phyloP scores from a whole-genome alignment of 2,113 vertebrate species.

The rabbit (Oryctolagus cuniculus) region DNA sequence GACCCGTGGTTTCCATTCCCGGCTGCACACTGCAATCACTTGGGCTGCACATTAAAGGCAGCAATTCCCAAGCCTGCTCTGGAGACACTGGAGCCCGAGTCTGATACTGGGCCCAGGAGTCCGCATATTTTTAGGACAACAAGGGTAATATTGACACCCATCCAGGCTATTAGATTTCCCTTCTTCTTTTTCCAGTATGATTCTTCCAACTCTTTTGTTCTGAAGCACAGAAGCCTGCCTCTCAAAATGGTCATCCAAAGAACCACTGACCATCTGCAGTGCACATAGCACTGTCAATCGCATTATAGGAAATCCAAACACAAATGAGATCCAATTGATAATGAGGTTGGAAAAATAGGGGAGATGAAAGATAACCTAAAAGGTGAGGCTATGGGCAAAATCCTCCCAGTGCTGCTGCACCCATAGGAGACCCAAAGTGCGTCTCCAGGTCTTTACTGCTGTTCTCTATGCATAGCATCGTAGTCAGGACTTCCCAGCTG shows the following conservation, averaged over 20 bases:
- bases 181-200: background rate
- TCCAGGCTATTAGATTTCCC: background rate
- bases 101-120: background rate
- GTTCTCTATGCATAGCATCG: fast-evolving
- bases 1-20: background rate
- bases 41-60: background rate
- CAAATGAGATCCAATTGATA: background rate
- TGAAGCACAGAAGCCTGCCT: background rate
- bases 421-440: background rate
- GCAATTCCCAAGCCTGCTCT: background rate
- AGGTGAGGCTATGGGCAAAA: background rate
- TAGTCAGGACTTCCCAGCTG: background rate
- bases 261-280: background rate
- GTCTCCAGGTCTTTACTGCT: background rate
- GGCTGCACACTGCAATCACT: background rate
- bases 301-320: background rate
- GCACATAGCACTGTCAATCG: too few species aligned
- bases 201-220: background rate
- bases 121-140: background rate
- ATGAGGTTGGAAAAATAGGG: background rate
- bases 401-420: background rate
- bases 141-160: too few species aligned
- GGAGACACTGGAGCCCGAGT: background rate
- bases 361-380: background rate
- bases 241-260: background rate